These are phyloP conservation scores for Byasa hedistus DNA, from an alignment of 2,888 invertebrate species.

Conservation along the genomic window DNA sequence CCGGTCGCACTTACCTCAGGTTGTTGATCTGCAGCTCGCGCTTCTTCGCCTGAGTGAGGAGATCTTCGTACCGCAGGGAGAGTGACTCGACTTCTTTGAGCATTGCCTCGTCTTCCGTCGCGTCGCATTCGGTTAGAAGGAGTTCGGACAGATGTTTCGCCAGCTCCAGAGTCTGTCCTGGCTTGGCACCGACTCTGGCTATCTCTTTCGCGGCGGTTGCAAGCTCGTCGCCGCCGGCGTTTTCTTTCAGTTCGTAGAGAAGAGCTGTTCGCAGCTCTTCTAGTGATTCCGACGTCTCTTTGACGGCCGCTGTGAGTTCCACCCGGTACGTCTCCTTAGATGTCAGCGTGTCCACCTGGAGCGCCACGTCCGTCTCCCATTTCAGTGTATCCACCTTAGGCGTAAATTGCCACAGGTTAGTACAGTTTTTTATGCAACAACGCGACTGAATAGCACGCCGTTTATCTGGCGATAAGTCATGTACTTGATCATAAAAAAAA, in stretches of 20 bases:
- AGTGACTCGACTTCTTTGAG: conserved; percentile 83
- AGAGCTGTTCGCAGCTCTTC: conserved; percentile 82
- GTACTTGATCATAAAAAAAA: too few relatives aligned
- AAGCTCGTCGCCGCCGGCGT: conserved; percentile 80
- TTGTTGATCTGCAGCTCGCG: conserved; percentile 88
- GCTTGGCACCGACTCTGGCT: conserved; percentile 87
- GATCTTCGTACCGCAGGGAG: conserved; percentile 83
- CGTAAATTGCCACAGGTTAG: conserved; percentile 1
- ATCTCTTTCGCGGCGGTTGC: conserved; percentile 84
- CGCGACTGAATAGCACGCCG: too few relatives aligned
- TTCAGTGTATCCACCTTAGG: conserved; percentile 86
- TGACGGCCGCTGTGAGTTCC: conserved; percentile 86
- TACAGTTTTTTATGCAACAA: background rate
- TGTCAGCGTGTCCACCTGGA: conserved; percentile 91
- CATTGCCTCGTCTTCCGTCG: conserved; percentile 83
- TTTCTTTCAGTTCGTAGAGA: conserved; percentile 57
- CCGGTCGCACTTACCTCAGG: conserved; percentile 81
- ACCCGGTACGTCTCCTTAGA: conserved; percentile 90
- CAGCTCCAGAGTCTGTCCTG: conserved; percentile 89
- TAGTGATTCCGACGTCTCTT: conserved; percentile 84
- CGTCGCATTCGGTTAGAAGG: conserved; percentile 86
- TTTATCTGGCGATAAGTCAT: too few relatives aligned
- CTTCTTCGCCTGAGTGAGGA: conserved; percentile 85
- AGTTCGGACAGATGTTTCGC: conserved; percentile 89
- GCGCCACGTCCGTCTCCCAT: conserved; percentile 87